Base-by-base conservation (phyloP, 2,113 vertebrate genomes). In the Elaphurus davidianus region DNA sequence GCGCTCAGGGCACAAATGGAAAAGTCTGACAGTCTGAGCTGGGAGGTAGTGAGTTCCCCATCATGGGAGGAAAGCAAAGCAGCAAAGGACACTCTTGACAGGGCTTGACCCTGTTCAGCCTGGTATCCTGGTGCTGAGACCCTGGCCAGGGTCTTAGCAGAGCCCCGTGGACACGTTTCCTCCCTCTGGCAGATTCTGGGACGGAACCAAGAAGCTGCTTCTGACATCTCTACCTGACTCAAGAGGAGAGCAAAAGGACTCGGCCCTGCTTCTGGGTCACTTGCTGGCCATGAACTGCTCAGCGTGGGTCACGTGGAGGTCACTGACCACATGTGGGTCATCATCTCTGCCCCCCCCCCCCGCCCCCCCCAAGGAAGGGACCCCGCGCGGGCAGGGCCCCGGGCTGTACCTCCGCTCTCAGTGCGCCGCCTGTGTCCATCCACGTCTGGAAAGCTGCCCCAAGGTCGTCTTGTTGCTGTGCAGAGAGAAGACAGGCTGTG, bases 331-430 rank as follows among this genome's bases (percentile, higher is more conserved):
- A 17, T 0, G 1, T 0, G 25, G 45, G 62, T 50, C 54, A 2
- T 6, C 10, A 13, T 8, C 36, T 40, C 67, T 74, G 67, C 21
- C 23, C n/a, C 45, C 33, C 3, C 33, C 57, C 57, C n/a, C 33
- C 3, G 28, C 57, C 57, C n/a, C 59, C 40, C 23, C 79, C 60
- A 23, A 21, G 62, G 40, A 40, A 23, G 8, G 30, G 15, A 14
- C 3, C 47, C 60, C 93, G 2, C 0, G 2, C 0, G 15, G 67
- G 36, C 19, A 27, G 27, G 43, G 36, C 6, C 17, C 54, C 23
- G 0, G 9, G 59, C 23, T 5, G 0, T 98, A 99, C 99, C 99
- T 99, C 99, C 93, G 99, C 98, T 98, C 98, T 99, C 98, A 99
- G 98, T 2, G 98, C 98, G 6, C 98, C 96, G 84, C 98, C 98